These are phyloP conservation scores for Augochlorella aurata DNA, from an alignment of 2,888 invertebrate genomes.

Conservation along the genomic window DNA sequence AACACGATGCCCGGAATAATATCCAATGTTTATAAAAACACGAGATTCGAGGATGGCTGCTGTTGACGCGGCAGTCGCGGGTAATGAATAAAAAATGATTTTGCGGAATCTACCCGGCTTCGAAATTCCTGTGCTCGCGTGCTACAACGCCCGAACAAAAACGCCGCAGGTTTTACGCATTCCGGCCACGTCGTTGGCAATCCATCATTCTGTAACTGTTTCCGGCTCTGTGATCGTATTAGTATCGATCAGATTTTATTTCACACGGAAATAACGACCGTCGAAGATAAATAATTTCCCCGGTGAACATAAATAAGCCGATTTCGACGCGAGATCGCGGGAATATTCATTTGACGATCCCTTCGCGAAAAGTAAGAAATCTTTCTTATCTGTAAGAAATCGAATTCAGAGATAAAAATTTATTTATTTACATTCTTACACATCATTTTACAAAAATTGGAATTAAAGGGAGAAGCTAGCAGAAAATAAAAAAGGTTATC, in stretches of 20 bases:
- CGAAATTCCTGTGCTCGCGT: not conserved
- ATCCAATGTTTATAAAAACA: constrained; percentile 6
- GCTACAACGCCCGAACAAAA: not conserved
- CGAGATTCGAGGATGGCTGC: not conserved
- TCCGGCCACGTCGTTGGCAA: not conserved
- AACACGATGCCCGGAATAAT: not conserved
- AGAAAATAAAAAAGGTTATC: too few relatives aligned
- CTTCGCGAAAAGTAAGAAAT: not conserved
- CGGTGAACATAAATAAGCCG: not conserved
- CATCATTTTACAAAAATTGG: too few relatives aligned
- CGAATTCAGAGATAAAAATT: too few relatives aligned
- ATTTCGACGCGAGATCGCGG: not conserved
- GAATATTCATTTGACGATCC: not conserved
- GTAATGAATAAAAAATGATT: not conserved
- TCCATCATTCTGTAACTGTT: not conserved
- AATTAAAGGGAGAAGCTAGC: too few relatives aligned
- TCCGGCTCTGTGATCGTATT: not conserved
- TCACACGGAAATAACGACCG: not conserved
- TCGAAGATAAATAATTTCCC: not conserved
- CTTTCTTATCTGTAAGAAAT: too few relatives aligned
- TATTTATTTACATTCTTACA: too few relatives aligned
- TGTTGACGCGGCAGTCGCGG: not conserved
- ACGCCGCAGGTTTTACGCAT: not conserved
- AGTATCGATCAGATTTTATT: not conserved
- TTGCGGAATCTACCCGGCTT: too few relatives aligned